A percentile compares a stretch with the other conserved stretches of the same genome.
Conservation (phyloP, 2,888 invertebrate species). For the Aricia artaxerxes region DNA sequence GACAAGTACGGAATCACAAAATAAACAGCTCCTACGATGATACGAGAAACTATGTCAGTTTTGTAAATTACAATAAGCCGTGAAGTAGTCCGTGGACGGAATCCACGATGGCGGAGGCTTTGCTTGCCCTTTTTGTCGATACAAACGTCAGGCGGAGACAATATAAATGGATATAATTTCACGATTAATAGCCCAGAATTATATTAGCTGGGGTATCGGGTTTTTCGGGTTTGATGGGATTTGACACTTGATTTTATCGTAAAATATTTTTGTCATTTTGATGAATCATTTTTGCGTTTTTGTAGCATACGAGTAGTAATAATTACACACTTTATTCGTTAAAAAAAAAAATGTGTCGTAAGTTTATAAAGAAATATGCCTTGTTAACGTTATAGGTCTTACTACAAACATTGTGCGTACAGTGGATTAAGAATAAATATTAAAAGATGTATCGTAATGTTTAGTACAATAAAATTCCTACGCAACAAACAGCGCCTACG, state of each 20-base stretch:
- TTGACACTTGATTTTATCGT: neutral
- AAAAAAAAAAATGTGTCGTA: neutral
- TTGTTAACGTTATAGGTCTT: neutral
- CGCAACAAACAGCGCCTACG: constrained; percentile 62
- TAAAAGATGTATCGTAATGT: constrained; percentile 36
- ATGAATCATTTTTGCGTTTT: neutral
- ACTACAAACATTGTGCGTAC: neutral
- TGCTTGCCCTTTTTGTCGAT: constrained; percentile 39
- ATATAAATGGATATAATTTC: constrained; percentile 14
- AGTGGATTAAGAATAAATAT: constrained; percentile 11
- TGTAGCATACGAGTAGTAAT: neutral
- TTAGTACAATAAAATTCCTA: constrained; percentile 37
- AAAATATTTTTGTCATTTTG: neutral
- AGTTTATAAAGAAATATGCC: neutral
- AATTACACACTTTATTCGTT: neutral
- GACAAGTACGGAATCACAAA: constrained; percentile 55
- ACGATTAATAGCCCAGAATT: constrained; percentile 15
- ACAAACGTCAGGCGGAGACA: constrained; percentile 51
- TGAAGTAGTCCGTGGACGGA: constrained; percentile 69
- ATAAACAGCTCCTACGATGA: constrained; percentile 64
- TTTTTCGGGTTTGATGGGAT: neutral
- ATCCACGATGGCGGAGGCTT: constrained; percentile 72
- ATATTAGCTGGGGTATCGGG: neutral
- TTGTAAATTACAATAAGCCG: constrained; percentile 79
- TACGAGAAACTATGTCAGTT: constrained; percentile 72